phyloP scores from a whole-genome alignment of 2,113 vertebrate species.

The Tachycineta bicolor region DNA sequence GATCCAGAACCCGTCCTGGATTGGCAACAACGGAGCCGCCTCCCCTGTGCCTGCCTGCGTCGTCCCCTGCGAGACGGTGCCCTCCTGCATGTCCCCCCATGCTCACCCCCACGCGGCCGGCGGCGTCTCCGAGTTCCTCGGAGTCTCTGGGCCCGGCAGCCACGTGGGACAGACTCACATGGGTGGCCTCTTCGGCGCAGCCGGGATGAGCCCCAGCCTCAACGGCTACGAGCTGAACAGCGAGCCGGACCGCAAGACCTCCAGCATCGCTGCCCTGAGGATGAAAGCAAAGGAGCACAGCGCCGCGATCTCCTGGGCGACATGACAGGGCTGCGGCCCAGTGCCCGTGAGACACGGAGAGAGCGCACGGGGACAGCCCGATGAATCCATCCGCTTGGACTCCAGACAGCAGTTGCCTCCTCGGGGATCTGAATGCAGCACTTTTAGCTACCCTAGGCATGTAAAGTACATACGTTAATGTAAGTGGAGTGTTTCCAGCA shows the following conservation, averaged over 20 bases:
- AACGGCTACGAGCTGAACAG: slow-evolving; percentile 94
- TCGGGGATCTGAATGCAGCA: slow-evolving; percentile 78
- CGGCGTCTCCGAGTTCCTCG: slow-evolving; percentile 91
- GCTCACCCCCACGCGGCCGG: slow-evolving; percentile 87
- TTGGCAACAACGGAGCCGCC: slow-evolving; percentile 85
- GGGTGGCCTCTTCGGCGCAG: slow-evolving; percentile 89
- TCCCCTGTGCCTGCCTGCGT: slow-evolving; percentile 94
- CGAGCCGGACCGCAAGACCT: slow-evolving; percentile 97
- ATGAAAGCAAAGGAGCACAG: slow-evolving; percentile 99
- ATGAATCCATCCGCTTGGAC: slow-evolving; percentile 41
- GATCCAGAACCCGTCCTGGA: slow-evolving; percentile 99
- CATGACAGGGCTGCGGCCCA: slow-evolving; percentile 80
- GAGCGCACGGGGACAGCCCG: neutral
- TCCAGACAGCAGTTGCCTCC: slow-evolving; percentile 56
- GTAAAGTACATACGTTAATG: neutral
- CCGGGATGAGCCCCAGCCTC: slow-evolving; percentile 84
- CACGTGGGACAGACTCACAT: slow-evolving; percentile 96
- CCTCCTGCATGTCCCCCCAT: slow-evolving; percentile 94
- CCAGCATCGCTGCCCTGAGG: slow-evolving; percentile 94
- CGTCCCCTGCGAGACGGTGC: slow-evolving; percentile 92
- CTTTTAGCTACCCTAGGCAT: slow-evolving; percentile 73
- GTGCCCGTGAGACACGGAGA: slow-evolving; percentile 34
- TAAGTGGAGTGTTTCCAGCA: slow-evolving; percentile 52
- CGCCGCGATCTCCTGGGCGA: slow-evolving; percentile 98
- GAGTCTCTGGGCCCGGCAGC: slow-evolving; percentile 81